Percentiles rank a stretch among this genome's conserved stretches.
Conservation (phyloP, 2,888 invertebrate genomes). For the Drosophila robusta region DNA sequence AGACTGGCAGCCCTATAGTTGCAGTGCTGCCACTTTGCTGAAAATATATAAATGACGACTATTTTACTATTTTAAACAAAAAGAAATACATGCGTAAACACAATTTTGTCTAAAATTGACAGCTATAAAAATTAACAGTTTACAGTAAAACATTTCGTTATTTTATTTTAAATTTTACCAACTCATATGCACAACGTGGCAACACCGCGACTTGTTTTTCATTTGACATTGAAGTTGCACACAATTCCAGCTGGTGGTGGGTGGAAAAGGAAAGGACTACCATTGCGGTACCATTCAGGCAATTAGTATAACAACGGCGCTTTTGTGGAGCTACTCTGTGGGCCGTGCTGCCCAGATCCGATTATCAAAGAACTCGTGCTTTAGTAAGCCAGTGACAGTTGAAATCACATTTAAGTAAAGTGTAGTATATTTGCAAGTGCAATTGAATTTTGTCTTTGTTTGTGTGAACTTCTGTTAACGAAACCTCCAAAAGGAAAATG, state of each 20-base stretch:
- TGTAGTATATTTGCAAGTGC: conserved; percentile 32
- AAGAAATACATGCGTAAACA: not conserved
- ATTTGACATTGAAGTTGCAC: conserved; percentile 84
- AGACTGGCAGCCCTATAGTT: conserved; percentile 16
- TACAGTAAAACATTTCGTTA: not conserved
- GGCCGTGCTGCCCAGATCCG: conserved; percentile 58
- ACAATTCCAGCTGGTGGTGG: conserved; percentile 66
- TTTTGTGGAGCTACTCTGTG: conserved; percentile 52
- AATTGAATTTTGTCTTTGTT: conserved; percentile 58
- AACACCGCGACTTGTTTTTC: conserved; percentile 82
- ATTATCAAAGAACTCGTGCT: conserved; percentile 29
- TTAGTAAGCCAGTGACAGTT: conserved; percentile 10
- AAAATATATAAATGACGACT: conserved; percentile 1
- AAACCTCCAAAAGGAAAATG: conserved; percentile 62
- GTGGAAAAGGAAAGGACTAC: conserved; percentile 74
- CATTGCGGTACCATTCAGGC: conserved; percentile 51
- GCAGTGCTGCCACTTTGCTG: conserved; percentile 38
- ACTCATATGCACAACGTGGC: conserved; percentile 57
- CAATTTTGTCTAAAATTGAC: conserved; percentile 5
- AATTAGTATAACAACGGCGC: conserved; percentile 57
- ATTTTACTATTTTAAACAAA: conserved; percentile 3
- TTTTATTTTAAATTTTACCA: conserved; percentile 10
- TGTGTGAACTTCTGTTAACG: conserved; percentile 60
- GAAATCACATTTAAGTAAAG: conserved; percentile 63
- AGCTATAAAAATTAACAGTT: not conserved